Evolutionary conservation across 2,113 vertebrate species (phyloP), one percentile per base, ranked within the genome.

Genomic region (Epinephelus lanceolatus): DNA sequence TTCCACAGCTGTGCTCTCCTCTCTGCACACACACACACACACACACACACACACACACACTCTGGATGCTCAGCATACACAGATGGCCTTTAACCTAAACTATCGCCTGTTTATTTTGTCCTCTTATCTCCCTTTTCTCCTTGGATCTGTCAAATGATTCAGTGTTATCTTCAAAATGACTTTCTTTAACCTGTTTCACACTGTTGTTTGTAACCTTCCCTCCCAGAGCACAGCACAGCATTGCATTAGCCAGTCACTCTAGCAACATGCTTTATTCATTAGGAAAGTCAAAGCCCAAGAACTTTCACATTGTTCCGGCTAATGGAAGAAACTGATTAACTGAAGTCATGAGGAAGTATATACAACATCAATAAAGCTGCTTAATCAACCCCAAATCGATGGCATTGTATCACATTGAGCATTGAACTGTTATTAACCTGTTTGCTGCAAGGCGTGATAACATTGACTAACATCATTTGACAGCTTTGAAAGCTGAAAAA

Each of bases 311-410:
- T 83, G 67, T 81, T 73, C 23, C 7, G 14, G 21, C 52, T 81
- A 83, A 85, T 80, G 71, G 52, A 84, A 80, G 56, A 68, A 83
- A 71, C 67, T 70, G 40, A 73, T 78, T 86, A 66, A 71, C 71
- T 86, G 55, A 79, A 82, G 25, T 62, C 68, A 49, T 27, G 9
- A 37, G 37, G 62, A 87, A 57, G 75, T 72, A 67, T 45, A 81
- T 52, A 71, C 71, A 79, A 52, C 73, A 76, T 80, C 72, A 81
- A 80, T 85, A 56, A 83, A 69, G 76, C 56, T 63, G 45, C 81
- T 86, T 79, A 83, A 84, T 86, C 53, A 67, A 74, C 23, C 77
- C 75, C 42, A 52, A 80, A 87, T 92, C 71, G 87, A 66, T 74
- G 73, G 52, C 70, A 25, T 59, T 60, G 7, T 60, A 73, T 75